A percentile compares a stretch with the other conserved stretches of the same genome.
phyloP scores from a whole-genome alignment of 2,888 invertebrate genomes.

The Agrotis puta region DNA sequence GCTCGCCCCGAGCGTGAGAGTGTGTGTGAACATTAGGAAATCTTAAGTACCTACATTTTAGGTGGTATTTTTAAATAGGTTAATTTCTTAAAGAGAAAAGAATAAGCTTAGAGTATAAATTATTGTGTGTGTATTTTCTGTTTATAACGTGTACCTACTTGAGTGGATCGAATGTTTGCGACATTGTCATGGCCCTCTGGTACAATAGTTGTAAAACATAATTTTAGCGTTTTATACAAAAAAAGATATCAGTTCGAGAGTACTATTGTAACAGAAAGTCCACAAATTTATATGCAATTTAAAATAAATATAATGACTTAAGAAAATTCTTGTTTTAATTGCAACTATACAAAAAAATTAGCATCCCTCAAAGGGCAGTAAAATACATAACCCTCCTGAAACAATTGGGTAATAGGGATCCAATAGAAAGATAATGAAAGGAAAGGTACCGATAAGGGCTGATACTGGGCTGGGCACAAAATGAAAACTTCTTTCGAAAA shows the following conservation, averaged over 20 bases:
- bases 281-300: slow-evolving; percentile 91
- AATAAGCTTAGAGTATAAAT: slow-evolving; percentile 88
- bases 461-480: too few relatives aligned
- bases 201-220: slow-evolving; percentile 86
- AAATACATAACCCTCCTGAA: too few relatives aligned
- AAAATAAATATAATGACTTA: slow-evolving; percentile 90
- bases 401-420: background rate
- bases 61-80: slow-evolving; percentile 86
- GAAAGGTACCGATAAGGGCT: too few relatives aligned
- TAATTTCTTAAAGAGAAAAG: slow-evolving; percentile 82
- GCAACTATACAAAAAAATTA: background rate
- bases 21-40: slow-evolving; percentile 84
- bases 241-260: slow-evolving; percentile 86
- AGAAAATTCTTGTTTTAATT: slow-evolving; percentile 80
- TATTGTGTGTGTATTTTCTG: slow-evolving; percentile 90
- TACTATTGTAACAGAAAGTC: slow-evolving; percentile 91
- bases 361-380: too few relatives aligned
- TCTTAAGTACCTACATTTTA: slow-evolving; percentile 86
- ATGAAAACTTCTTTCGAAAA: too few relatives aligned
- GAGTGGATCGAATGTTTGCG: slow-evolving; percentile 79
- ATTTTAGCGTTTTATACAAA: slow-evolving; percentile 90
- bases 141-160: slow-evolving; percentile 80
- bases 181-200: slow-evolving; percentile 80
- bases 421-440: too few relatives aligned
- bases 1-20: slow-evolving; percentile 77